A percentile compares a stretch with the other conserved stretches of the same genome.
Conservation (phyloP, 2,113 vertebrate genomes). For the Etheostoma cragini region DNA sequence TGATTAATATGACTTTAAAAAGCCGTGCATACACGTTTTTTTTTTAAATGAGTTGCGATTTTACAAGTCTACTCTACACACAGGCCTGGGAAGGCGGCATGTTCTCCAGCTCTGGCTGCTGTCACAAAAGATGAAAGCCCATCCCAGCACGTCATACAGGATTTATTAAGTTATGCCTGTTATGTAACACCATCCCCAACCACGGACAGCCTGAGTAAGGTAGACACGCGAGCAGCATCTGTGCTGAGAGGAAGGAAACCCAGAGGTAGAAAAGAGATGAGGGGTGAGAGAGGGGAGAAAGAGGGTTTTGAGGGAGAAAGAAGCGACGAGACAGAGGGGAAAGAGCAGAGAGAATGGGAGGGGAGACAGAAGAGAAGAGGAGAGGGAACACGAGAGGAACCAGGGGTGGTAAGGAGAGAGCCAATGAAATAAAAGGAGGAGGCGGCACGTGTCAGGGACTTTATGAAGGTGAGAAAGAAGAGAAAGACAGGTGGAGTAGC, state of each 20-base stretch:
- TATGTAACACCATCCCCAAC: constrained; percentile 47
- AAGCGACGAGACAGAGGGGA: background rate
- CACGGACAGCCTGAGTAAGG: constrained; percentile 2
- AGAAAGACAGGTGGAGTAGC: background rate
- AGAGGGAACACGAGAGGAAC: too few relatives aligned
- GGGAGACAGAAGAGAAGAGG: background rate
- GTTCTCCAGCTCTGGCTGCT: constrained; percentile 16
- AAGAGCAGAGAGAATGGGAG: background rate
- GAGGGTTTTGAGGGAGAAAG: background rate
- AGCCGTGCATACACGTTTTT: background rate
- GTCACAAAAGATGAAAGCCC: constrained; percentile 37
- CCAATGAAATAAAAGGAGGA: constrained; percentile 21
- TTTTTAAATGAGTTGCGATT: background rate
- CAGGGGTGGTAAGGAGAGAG: background rate
- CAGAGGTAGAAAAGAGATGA: background rate
- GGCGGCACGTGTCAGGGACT: background rate
- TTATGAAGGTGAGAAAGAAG: constrained; percentile 11
- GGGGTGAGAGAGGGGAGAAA: background rate
- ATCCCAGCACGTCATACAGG: constrained; percentile 49
- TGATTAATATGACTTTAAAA: background rate
- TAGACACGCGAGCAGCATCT: constrained; percentile 20
- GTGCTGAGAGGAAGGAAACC: constrained; percentile 20
- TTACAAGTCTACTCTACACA: background rate
- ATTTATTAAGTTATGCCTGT: constrained; percentile 60
- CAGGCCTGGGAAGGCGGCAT: background rate